phyloP scores from a whole-genome alignment of 2,888 invertebrate species.

The Drosophila paracracens region DNA sequence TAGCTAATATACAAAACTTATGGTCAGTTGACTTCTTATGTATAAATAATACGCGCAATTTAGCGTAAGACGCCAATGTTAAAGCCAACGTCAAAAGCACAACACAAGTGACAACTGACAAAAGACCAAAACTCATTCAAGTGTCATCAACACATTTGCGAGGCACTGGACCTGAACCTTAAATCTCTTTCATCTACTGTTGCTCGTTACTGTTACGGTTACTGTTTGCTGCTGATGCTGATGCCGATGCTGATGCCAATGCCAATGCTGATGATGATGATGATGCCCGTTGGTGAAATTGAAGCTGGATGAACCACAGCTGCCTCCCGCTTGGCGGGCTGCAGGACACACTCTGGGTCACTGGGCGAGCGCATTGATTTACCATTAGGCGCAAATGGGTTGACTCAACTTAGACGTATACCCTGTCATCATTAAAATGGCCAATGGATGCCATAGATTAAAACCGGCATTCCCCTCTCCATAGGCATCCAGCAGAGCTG shows the following conservation, averaged over 20 bases:
- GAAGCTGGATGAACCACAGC: conserved; percentile 24
- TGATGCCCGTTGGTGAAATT: conserved; percentile 2
- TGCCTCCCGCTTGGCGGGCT: conserved; percentile 12
- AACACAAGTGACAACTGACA: conserved; percentile 29
- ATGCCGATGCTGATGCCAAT: conserved; percentile 9
- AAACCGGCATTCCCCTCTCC: neutral
- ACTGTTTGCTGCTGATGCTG: conserved; percentile 7
- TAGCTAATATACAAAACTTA: conserved; percentile 77
- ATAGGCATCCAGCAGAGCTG: neutral
- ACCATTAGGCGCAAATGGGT: conserved; percentile 75
- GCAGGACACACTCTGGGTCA: conserved; percentile 7
- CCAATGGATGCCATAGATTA: neutral
- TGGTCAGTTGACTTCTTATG: conserved; percentile 80
- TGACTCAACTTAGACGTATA: conserved; percentile 2
- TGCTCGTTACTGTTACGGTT: neutral
- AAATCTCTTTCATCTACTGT: conserved; percentile 5
- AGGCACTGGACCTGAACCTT: conserved; percentile 17
- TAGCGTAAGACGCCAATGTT: conserved; percentile 58
- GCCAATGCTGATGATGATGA: conserved; percentile 8
- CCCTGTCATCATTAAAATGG: neutral
- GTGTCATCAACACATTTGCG: conserved; percentile 72
- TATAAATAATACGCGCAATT: conserved; percentile 76
- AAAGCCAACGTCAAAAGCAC: neutral
- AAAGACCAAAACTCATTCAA: conserved; percentile 71
- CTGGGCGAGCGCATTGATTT: conserved; percentile 65